Evolutionary conservation across 2,113 vertebrate genomes (phyloP), one percentile per base, ranked within the genome.

Genomic region (Arothron firmamentum): DNA sequence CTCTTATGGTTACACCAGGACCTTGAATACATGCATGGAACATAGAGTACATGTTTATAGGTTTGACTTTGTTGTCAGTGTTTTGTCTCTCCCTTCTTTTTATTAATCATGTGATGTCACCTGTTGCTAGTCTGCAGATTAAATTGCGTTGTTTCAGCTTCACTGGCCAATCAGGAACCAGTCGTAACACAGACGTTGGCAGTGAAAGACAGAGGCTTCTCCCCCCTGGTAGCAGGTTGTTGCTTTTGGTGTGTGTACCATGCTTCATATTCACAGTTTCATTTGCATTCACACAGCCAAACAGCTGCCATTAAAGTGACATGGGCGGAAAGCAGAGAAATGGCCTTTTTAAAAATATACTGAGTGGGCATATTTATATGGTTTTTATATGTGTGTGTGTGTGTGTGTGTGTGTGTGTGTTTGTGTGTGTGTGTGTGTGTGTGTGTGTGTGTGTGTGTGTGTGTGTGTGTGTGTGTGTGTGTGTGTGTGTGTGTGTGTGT

Each of bases 291-390:
- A 60, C 41, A 20, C 1, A 13, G 65, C 53, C 3, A 23, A 59
- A 62, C 65, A 7, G 69, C 5, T 4, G 28, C 50, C 62, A 31
- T 83, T 71, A 83, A 83, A 66, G 46, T 68, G 71, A 81, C 75
- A 75, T 25, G 48, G 60, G 25, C 1, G 41, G 38, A 54, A 43
- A 15, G 23, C 64, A 70, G 61, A 16, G 42, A 62, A 72, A 77
- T 66, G 54, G 65, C 34, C 59, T 71, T 67, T 52, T 52, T 75
- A 80, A 81, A 80, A 79, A 87, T 78, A 67, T 50, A 78, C 56
- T 62, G 57, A 76, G 49, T 60, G 59, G 64, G 28, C 49, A 62
- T 77, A 82, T 83, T 81, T 74, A 76, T 81, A 82, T 56, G 69
- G 34, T 59, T 58, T 58, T 67, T 58, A 70, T 54, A 20, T 65